Conservation (phyloP, 2,888 invertebrate species). For the Scaptomyza caliginosa region DNA sequence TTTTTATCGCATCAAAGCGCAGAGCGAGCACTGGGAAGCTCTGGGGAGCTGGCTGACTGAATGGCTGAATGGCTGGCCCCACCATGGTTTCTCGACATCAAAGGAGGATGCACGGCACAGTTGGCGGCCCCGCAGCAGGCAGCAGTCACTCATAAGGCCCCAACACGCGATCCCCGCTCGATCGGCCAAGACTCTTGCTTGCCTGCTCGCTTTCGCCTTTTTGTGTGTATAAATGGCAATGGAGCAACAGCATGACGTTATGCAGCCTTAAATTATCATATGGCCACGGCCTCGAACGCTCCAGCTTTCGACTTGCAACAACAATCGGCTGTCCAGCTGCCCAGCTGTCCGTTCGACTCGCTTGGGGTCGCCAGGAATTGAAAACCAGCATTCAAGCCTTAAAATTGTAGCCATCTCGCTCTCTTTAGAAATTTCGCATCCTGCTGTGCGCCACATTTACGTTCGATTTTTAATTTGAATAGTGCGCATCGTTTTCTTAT, state of each 20-base stretch:
- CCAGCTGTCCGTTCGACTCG: slow-evolving; percentile 20
- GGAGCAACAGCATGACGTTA: slow-evolving; percentile 80
- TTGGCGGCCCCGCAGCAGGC: slow-evolving; percentile 76
- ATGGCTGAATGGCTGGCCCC: slow-evolving; percentile 23
- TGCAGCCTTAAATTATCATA: slow-evolving; percentile 80
- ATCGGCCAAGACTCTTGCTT: slow-evolving; percentile 41
- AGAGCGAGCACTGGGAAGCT: slow-evolving; percentile 33
- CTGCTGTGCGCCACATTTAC: slow-evolving; percentile 79
- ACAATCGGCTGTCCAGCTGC: slow-evolving; percentile 47
- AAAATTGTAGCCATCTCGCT: slow-evolving; percentile 15
- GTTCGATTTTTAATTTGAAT: slow-evolving; percentile 81
- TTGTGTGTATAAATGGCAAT: slow-evolving; percentile 74
- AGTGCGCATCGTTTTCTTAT: slow-evolving; percentile 48
- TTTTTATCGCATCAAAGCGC: slow-evolving; percentile 83
- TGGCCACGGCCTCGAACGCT: slow-evolving; percentile 48
- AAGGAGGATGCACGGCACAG: slow-evolving; percentile 82
- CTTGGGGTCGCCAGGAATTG: slow-evolving; percentile 46
- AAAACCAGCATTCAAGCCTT: slow-evolving; percentile 32
- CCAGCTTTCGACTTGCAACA: slow-evolving; percentile 21
- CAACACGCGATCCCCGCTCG: slow-evolving; percentile 67
- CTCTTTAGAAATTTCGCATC: slow-evolving; percentile 59
- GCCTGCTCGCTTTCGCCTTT: slow-evolving; percentile 10
- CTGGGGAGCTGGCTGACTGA: not conserved
- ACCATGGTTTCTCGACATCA: slow-evolving; percentile 79
- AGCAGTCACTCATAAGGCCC: slow-evolving; percentile 75